Conservation (phyloP, 2,797 vertebrate species). For the Melanotaenia parkinsoni region DNA sequence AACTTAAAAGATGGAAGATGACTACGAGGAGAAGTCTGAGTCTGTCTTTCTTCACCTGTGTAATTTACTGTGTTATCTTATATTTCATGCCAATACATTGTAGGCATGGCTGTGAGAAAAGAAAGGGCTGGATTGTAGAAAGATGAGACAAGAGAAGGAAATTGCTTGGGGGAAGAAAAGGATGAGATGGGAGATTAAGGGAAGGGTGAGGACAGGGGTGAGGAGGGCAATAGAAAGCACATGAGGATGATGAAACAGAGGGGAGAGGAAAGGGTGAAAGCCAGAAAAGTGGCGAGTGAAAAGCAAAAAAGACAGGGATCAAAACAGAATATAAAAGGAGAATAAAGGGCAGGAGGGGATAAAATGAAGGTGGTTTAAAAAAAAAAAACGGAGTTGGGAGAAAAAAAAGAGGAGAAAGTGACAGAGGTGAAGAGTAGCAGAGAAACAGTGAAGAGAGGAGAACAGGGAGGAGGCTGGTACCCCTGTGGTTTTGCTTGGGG, state of each 20-base stretch:
- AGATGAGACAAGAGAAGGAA: slow-evolving; percentile 9
- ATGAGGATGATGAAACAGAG: slow-evolving; percentile 1
- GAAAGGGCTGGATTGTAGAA: neutral
- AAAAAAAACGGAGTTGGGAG: neutral
- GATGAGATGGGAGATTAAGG: slow-evolving; percentile 9
- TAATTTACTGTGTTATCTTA: neutral
- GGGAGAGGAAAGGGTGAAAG: neutral
- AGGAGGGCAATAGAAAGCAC: slow-evolving; percentile 3
- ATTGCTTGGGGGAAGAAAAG: slow-evolving; percentile 7
- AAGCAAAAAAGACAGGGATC: neutral
- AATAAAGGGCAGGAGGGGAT: neutral
- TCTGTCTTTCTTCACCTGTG: neutral
- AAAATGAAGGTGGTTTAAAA: neutral
- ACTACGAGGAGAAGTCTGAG: neutral
- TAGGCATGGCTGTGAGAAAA: neutral
- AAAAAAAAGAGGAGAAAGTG: slow-evolving; percentile 9
- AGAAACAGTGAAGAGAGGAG: neutral
- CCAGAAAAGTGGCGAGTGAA: neutral
- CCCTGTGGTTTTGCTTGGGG: slow-evolving; percentile 54
- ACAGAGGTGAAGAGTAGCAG: slow-evolving; percentile 4
- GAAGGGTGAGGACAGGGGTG: neutral
- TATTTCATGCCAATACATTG: neutral
- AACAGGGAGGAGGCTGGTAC: slow-evolving; percentile 20
- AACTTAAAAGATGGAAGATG: neutral
- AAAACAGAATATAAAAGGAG: slow-evolving; percentile 6